Percentiles rank a stretch among this genome's conserved stretches.
Evolutionary conservation across 1,140 invertebrate genomes (phyloP).

Genomic region (Druon quercuslanigerum): DNA sequence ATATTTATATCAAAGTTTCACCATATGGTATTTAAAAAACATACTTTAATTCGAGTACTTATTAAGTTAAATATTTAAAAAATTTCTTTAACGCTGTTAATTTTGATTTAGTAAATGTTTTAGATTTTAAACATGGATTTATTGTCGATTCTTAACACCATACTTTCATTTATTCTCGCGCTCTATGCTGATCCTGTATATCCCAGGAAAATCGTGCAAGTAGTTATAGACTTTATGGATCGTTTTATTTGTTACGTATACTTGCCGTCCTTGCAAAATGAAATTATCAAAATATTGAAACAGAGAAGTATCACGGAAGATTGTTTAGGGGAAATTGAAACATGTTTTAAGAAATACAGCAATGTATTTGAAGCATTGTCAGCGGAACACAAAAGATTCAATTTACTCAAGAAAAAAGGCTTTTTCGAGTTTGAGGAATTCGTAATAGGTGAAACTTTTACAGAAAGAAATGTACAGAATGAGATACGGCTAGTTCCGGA

Average conservation of each 20-base stretch:
- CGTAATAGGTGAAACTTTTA: constrained; percentile 1
- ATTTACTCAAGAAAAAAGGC: constrained; percentile 3
- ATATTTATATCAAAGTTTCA: background rate
- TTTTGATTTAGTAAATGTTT: background rate
- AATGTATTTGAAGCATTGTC: background rate
- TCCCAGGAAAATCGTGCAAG: background rate
- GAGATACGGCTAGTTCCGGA: background rate
- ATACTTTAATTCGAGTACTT: background rate
- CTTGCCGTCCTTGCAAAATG: background rate
- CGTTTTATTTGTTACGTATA: background rate
- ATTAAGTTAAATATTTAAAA: background rate
- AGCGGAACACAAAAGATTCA: background rate
- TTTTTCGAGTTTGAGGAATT: constrained; percentile 11
- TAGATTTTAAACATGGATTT: constrained; percentile 4
- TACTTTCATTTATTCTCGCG: background rate
- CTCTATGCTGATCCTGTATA: background rate
- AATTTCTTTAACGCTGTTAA: background rate
- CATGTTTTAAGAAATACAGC: too few relatives aligned
- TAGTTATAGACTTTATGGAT: background rate
- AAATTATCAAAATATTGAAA: background rate
- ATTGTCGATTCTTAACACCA: background rate
- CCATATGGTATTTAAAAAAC: too few relatives aligned
- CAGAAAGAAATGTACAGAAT: background rate
- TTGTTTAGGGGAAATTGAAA: background rate
- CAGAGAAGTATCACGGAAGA: background rate